Evolutionary conservation across 2,888 invertebrate genomes (phyloP).

Genomic region (Macrosoma leucophasiata): DNA sequence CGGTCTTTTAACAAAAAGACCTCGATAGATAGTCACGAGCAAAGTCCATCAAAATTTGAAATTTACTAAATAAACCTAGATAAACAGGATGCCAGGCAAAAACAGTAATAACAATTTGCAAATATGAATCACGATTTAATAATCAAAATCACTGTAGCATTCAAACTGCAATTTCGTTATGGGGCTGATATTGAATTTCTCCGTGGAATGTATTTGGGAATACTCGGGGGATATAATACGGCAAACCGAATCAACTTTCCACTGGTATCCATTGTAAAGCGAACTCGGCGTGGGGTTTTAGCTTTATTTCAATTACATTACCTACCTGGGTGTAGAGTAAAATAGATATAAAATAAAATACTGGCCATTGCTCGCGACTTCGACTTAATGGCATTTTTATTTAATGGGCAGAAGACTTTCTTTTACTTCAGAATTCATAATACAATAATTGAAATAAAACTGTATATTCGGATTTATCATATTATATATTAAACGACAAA

Average conservation of each 20-base stretch:
- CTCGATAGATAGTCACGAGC: no score
- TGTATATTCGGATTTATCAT: no score
- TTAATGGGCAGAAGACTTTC: no score
- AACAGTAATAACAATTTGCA: conserved; percentile 36
- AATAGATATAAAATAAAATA: no score
- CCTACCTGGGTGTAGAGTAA: no score
- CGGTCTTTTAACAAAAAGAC: no score
- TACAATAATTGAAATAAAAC: no score
- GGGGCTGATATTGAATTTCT: conserved; percentile 58
- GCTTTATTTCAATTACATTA: conserved; percentile 33
- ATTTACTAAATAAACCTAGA: conserved; percentile 1
- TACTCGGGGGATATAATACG: conserved; percentile 49
- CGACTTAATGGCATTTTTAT: no score
- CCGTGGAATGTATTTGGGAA: conserved; percentile 47
- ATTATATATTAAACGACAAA: no score
- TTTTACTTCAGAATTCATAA: no score
- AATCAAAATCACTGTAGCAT: conserved; percentile 63
- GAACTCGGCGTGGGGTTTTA: conserved; percentile 24
- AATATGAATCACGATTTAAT: conserved; percentile 56
- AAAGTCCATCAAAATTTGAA: no score
- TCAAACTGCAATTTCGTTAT: conserved; percentile 66
- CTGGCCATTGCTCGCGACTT: no score
- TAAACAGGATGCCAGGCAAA: conserved; percentile 18
- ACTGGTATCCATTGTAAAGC: conserved; percentile 33
- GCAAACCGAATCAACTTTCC: conserved; percentile 52